Conservation (phyloP, 2,888 invertebrate species). For the Cantharis rufa region DNA sequence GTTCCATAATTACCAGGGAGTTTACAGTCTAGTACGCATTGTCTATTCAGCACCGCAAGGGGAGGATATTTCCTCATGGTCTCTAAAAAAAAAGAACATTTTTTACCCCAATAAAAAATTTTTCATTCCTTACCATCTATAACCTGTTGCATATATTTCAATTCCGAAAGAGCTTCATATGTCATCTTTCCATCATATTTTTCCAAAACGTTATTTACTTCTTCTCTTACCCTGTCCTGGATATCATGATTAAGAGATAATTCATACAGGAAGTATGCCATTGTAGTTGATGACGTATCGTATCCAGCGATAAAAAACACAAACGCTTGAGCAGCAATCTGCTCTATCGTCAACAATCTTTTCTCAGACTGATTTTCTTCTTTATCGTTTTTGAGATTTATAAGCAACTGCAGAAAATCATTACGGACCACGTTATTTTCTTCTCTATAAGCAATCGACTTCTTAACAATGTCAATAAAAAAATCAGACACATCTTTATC, state of each 20-base stretch:
- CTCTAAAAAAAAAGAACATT: constrained; percentile 42
- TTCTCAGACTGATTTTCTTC: neutral
- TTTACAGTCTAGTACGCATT: constrained; percentile 36
- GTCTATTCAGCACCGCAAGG: constrained; percentile 35
- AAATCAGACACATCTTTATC: constrained; percentile 48
- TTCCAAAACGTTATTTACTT: constrained; percentile 51
- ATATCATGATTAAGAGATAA: constrained; percentile 55
- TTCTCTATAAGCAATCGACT: constrained; percentile 54
- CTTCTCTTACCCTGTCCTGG: constrained; percentile 54
- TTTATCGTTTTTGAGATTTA: constrained; percentile 36
- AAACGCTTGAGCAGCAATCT: constrained; percentile 39
- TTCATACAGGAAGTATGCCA: constrained; percentile 58
- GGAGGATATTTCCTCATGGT: constrained; percentile 51
- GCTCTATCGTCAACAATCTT: constrained; percentile 9
- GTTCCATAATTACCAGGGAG: constrained; percentile 8
- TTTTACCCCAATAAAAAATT: neutral
- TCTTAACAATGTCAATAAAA: constrained; percentile 53
- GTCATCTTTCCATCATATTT: constrained; percentile 52
- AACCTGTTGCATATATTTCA: constrained; percentile 57
- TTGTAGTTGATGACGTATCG: constrained; percentile 50
- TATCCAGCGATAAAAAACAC: constrained; percentile 48
- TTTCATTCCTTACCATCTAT: constrained; percentile 43
- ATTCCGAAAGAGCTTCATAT: constrained; percentile 56
- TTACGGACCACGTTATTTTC: constrained; percentile 54
- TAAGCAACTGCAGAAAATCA: constrained; percentile 60